Evolutionary conservation across 2,888 invertebrate genomes (phyloP).

Genomic region (Ormyrus labotus): DNA sequence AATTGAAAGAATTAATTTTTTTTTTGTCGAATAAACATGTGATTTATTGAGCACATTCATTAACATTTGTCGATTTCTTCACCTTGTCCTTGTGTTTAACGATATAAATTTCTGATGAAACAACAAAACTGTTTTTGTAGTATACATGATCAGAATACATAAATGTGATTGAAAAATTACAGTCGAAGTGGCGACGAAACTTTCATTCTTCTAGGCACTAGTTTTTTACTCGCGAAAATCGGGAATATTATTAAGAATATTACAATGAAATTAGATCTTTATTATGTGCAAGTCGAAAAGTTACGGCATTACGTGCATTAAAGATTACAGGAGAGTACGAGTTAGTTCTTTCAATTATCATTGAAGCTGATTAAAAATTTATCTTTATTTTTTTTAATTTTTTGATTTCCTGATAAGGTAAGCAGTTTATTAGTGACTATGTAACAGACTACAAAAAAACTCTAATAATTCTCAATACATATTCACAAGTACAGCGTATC

Average conservation of each 20-base stretch:
- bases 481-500: neutral
- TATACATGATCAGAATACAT: constrained; percentile 38
- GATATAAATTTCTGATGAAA: constrained; percentile 43
- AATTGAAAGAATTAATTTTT: too few species aligned
- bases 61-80: constrained; percentile 46
- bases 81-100: constrained; percentile 19
- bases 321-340: constrained; percentile 10
- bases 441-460: constrained; percentile 42
- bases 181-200: constrained; percentile 35
- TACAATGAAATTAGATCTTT: constrained; percentile 37
- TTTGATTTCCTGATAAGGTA: constrained; percentile 35
- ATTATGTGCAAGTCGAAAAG: constrained; percentile 21
- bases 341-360: constrained; percentile 2
- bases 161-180: constrained; percentile 42
- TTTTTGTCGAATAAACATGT: constrained; percentile 28
- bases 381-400: constrained; percentile 10
- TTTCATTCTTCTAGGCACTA: constrained; percentile 50
- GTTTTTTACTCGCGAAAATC: constrained; percentile 30
- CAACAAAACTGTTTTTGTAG: constrained; percentile 41
- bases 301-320: constrained; percentile 17
- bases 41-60: constrained; percentile 48
- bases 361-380: constrained; percentile 32
- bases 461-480: constrained; percentile 31
- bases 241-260: constrained; percentile 24
- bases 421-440: constrained; percentile 30